Evolutionary conservation across 2,113 vertebrate species (phyloP).

Genomic region (Anolis sagrei): DNA sequence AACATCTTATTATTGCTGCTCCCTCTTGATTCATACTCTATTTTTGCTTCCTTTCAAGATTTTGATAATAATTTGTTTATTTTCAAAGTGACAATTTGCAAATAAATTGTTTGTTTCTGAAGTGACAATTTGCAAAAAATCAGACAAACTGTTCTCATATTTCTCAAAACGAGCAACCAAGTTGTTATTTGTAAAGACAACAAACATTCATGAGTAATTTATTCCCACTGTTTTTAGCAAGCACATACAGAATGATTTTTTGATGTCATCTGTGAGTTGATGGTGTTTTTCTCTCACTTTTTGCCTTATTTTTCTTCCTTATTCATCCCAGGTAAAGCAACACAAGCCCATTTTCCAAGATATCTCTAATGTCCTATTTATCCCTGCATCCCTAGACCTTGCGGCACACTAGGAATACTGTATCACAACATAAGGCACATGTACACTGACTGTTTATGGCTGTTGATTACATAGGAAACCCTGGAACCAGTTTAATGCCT

Average conservation of each 20-base stretch:
- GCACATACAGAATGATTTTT: slow-evolving; percentile 38
- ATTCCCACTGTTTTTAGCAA: slow-evolving; percentile 41
- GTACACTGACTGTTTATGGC: too few relatives aligned
- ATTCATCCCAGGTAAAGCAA: neutral
- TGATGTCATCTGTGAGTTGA: too few relatives aligned
- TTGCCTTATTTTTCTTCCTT: neutral
- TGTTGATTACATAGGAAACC: too few relatives aligned
- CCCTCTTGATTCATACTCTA: slow-evolving; percentile 29
- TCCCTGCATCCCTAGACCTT: too few relatives aligned
- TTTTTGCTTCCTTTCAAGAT: slow-evolving; percentile 40
- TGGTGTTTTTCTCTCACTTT: neutral
- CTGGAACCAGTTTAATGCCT: too few relatives aligned
- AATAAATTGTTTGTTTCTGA: neutral
- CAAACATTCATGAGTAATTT: slow-evolving; percentile 35
- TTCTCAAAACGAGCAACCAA: slow-evolving; percentile 27
- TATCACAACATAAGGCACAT: too few relatives aligned
- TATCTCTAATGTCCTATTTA: too few relatives aligned
- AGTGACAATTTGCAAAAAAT: slow-evolving; percentile 7
- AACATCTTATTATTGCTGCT: slow-evolving; percentile 17
- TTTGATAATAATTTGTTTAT: neutral
- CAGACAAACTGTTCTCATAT: slow-evolving; percentile 10
- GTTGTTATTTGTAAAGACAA: slow-evolving; percentile 42
- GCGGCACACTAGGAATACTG: too few relatives aligned
- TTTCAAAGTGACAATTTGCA: slow-evolving; percentile 26
- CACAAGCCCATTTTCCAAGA: too few relatives aligned